These are phyloP conservation scores for Sacculina carcini DNA, from an alignment of 2,888 invertebrate genomes.

Conservation along the genomic window DNA sequence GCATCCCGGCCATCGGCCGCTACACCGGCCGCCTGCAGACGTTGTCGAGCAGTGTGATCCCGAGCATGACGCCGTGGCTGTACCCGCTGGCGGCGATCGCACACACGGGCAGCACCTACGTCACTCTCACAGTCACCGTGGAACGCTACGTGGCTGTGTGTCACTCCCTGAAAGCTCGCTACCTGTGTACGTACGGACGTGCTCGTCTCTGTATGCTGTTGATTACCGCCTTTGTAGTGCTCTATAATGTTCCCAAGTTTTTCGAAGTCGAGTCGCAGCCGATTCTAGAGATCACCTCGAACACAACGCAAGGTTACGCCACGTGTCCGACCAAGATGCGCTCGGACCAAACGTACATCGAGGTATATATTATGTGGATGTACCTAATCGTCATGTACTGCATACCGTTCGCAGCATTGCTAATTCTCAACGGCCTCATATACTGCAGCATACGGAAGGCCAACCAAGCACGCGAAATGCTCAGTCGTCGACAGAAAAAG, in stretches of 20 bases:
- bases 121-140: slow-evolving; percentile 37
- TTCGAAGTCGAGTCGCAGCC: not conserved
- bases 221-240: slow-evolving; percentile 47
- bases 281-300: not conserved
- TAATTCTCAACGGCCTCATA: slow-evolving; percentile 69
- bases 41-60: slow-evolving; percentile 26
- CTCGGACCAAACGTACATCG: slow-evolving; percentile 42
- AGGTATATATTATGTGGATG: slow-evolving; percentile 76
- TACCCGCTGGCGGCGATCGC: slow-evolving; percentile 62
- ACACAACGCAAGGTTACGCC: slow-evolving; percentile 12
- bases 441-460: slow-evolving; percentile 69
- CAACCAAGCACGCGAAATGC: slow-evolving; percentile 60
- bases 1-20: slow-evolving; percentile 56
- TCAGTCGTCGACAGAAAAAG: slow-evolving; percentile 64
- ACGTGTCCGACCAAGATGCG: slow-evolving; percentile 35
- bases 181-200: slow-evolving; percentile 64
- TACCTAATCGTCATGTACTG: slow-evolving; percentile 82
- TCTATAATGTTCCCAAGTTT: slow-evolving; percentile 55
- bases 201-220: slow-evolving; percentile 58
- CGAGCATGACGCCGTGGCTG: slow-evolving; percentile 47
- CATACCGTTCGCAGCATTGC: slow-evolving; percentile 63
- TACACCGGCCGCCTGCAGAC: slow-evolving; percentile 48
- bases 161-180: slow-evolving; percentile 52
- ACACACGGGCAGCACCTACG: slow-evolving; percentile 37
- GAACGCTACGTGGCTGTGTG: slow-evolving; percentile 68